Evolutionary conservation across 2,113 vertebrate genomes (phyloP).

Genomic region (Odocoileus hemionus): DNA sequence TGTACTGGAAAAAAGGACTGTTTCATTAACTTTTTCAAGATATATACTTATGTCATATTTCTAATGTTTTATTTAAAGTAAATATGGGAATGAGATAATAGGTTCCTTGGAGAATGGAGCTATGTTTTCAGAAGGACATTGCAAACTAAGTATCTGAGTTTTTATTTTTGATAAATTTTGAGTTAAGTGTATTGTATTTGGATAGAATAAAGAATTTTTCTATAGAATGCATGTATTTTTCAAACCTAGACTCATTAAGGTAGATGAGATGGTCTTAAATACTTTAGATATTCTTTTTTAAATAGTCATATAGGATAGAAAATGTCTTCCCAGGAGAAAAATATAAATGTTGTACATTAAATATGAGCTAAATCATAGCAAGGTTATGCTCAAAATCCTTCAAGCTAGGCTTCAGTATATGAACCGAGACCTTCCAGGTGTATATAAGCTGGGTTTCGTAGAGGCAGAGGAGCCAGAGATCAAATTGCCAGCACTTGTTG

Average conservation of each 20-base stretch:
- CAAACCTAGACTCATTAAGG: background rate
- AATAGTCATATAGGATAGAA: background rate
- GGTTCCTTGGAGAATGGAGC: background rate
- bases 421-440: background rate
- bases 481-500: background rate
- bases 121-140: slow-evolving; percentile 11
- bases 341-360: background rate
- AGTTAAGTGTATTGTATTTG: background rate
- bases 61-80: background rate
- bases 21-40: background rate
- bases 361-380: background rate
- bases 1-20: background rate
- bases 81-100: background rate
- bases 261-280: background rate
- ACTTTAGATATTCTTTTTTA: background rate
- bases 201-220: background rate
- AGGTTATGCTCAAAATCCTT: background rate
- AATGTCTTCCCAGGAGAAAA: background rate
- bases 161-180: slow-evolving; percentile 34
- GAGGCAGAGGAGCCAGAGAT: background rate
- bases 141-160: background rate
- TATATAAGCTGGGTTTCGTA: background rate
- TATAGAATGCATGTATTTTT: background rate
- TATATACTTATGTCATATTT: background rate
- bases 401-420: background rate